These are phyloP conservation scores for Poicephalus meyeri DNA, from an alignment of 2,113 vertebrate genomes.

Conservation along the genomic window DNA sequence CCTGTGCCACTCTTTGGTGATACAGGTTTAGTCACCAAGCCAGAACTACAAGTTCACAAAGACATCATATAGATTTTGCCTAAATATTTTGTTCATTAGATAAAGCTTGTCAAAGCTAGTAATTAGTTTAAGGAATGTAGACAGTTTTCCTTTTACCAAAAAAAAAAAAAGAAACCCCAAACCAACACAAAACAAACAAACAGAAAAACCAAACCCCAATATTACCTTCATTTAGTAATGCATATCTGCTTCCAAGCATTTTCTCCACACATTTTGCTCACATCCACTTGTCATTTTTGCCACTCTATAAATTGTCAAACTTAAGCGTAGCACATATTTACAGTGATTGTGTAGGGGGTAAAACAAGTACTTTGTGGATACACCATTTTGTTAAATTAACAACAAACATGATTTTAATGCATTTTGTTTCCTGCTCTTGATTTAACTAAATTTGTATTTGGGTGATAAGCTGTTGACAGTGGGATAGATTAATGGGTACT, in stretches of 20 bases:
- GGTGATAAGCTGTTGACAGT: neutral
- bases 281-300: neutral
- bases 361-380: neutral
- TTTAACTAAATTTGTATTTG: neutral
- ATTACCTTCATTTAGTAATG: neutral
- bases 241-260: neutral
- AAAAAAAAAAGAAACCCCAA: fast-evolving
- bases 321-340: neutral
- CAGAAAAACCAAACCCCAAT: neutral
- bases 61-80: neutral
- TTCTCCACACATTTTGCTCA: neutral
- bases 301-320: neutral
- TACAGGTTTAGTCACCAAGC: neutral
- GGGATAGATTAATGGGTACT: neutral
- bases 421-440: neutral
- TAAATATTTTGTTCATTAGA: neutral
- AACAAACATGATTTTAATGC: neutral
- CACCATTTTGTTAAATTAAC: neutral
- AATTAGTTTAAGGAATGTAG: neutral
- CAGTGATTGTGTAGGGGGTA: fast-evolving
- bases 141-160: neutral
- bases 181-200: neutral
- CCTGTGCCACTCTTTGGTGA: fast-evolving
- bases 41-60: neutral
- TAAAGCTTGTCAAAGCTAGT: neutral